These are phyloP conservation scores for Zonitis immaculata DNA, from an alignment of 2,888 invertebrate genomes.

Conservation along the genomic window DNA sequence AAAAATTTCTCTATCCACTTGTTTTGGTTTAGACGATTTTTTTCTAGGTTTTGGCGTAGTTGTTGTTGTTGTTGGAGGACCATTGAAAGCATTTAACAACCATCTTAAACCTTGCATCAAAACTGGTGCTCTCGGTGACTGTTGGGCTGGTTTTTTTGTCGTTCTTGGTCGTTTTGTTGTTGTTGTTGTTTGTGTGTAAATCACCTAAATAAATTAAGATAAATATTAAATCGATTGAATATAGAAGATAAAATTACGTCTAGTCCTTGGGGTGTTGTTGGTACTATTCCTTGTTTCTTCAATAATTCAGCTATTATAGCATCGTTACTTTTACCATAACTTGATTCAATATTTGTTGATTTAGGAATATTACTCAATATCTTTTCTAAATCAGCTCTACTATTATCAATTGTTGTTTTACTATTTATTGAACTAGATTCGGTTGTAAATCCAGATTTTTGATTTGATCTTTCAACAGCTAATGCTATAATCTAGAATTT, in stretches of 20 bases:
- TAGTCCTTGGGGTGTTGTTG: constrained; percentile 57
- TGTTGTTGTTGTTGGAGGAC: constrained; percentile 31
- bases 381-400: constrained; percentile 30
- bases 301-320: constrained; percentile 65
- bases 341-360: constrained; percentile 16
- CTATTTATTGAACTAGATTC: constrained; percentile 20
- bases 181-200: constrained; percentile 26
- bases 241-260: neutral
- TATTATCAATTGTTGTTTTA: constrained; percentile 23
- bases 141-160: constrained; percentile 45
- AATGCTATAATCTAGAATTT: constrained; percentile 38
- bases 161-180: constrained; percentile 44
- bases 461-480: constrained; percentile 38
- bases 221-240: neutral
- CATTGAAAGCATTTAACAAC: constrained; percentile 43
- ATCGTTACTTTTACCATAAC: constrained; percentile 60
- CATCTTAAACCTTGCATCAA: constrained; percentile 46
- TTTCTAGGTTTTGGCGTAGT: constrained; percentile 27
- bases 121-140: constrained; percentile 41
- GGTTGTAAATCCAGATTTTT: constrained; percentile 20
- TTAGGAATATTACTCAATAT: constrained; percentile 13
- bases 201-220: neutral
- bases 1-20: neutral
- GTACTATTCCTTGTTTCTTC: constrained; percentile 68
- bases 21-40: constrained; percentile 16